Percentiles rank a stretch among this genome's conserved stretches.
phyloP scores from a whole-genome alignment of 2,113 vertebrate species.

The Callorhinus ursinus region DNA sequence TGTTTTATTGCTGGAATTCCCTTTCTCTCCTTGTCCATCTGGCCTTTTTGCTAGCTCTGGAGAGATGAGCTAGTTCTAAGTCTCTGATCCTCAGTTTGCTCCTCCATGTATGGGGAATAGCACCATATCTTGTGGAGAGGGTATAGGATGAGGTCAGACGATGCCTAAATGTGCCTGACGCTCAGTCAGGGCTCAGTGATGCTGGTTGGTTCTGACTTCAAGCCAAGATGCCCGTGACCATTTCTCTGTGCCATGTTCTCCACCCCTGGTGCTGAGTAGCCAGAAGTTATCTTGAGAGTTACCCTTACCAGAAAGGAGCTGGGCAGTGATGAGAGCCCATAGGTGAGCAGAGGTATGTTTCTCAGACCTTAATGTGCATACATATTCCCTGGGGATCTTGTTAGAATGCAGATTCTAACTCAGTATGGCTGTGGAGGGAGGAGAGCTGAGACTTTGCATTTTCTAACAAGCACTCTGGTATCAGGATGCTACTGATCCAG shows the following conservation, averaged over 20 bases:
- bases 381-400: neutral
- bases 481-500: neutral
- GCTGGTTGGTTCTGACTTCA: neutral
- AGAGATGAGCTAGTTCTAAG: neutral
- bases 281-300: neutral
- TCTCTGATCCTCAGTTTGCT: neutral
- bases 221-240: neutral
- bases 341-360: neutral
- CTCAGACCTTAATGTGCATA: neutral
- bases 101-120: neutral
- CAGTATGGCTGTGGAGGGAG: neutral
- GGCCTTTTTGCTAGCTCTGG: neutral
- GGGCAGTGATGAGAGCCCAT: neutral
- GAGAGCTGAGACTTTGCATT: neutral
- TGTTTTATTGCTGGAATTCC: neutral
- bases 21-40: neutral
- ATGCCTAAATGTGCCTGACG: neutral
- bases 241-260: neutral
- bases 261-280: neutral
- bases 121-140: neutral
- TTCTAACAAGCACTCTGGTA: neutral
- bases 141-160: neutral
- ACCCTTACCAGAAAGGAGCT: neutral
- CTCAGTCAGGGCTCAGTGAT: neutral
- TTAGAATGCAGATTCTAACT: neutral